Base-by-base conservation (phyloP, 2,888 invertebrate species). In the Eutolmus rufibarbis region DNA sequence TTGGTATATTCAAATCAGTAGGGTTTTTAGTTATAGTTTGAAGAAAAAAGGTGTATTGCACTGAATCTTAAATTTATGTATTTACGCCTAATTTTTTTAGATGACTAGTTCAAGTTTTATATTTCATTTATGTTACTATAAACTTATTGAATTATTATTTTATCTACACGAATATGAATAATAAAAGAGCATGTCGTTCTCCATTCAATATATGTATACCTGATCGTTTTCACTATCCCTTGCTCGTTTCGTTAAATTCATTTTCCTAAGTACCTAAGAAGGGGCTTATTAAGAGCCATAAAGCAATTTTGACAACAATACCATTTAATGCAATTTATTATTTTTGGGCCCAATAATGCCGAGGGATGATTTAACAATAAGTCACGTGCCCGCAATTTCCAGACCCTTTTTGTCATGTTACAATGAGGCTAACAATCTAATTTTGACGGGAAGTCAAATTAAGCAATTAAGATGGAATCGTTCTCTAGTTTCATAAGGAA, bases 301-400 rank as follows among this genome's bases (percentile, higher is more conserved):
- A 88, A 74, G 74, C 77, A 88, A 87, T 87, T 87, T 88, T 51
- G 79, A 88, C 87, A 87, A 87, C 87, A 88, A 88, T 37, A 74
- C 51, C 74, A 79, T 84, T 56, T 87, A 88, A 88, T 88, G 74
- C 84, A 88, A 88, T 88, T 88, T 85, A 87, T 88, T 86, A 87
- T 88, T 85, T 74, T 85, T 46, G 57, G 23, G 82, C 56, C 56
- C 81, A 81, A 19, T 51, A 56, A 51, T 57, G 57, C 56, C 37
- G 37, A 57, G 82, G 82, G 82, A 82, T 66, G 57, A 51, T 51
- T 82, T 77, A 86, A 92, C 92, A 92, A 92, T 90, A 89, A 91
- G 92, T 91, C 92, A 92, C 92, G 92, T 92, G 92, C 90, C 92
- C 89, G 90, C 91, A 92, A 92, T 92, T 92, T 86, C 31, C 40